Evolutionary conservation across 30 jellyfish, hydroid and myxozoan genomes (phyloP), one percentile per base, ranked within the genome.

Genomic region (Turritopsis rubra): DNA sequence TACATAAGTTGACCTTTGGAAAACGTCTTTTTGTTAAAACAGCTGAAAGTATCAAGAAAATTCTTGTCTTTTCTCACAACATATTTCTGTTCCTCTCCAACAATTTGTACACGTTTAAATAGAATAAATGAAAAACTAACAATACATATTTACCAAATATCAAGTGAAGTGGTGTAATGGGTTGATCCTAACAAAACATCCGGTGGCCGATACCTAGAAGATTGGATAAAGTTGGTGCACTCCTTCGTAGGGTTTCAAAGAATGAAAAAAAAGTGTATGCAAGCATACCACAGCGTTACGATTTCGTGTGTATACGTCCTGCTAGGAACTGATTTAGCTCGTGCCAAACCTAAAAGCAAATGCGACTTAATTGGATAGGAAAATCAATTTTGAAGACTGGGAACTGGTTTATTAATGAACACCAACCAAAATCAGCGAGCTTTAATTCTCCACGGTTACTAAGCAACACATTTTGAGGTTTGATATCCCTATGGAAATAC

Each of bases 271-370:
- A 13, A 13, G 60, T 41, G 13, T 41, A 41, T 41, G 60, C 1
- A 1, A 52, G 26, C 95, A 30, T 80, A 93, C 99, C 99, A 93
- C 28, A 93, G 86, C 4, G 99, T 93, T 25, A 93, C 99, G n/a
- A 93, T 95, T 79, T 93, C 99, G 66, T 86, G 82, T 26, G 99
- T 89, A 75, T 88, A 93, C 5, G 99, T 93, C 72, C 87, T 83
- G 66, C 97, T 89, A 7, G 99, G 99, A 1, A 93, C 96, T 54
- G 99, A 89, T 71, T 93, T 93, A 26, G 99, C 96, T 60, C 99
- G 82, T 1, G 99, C 99, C 21, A 93, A 94, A 52, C 99, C 99
- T 93, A 41, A 13, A 78, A 52, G 30, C n/a, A 53, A 1, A 75
- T n/a, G 74, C 52, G 7, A 29, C 29, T 7, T 41, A 5, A 41